These are phyloP conservation scores for Dorcus parallelipipedus DNA, from an alignment of 2,888 invertebrate species.

Conservation along the genomic window DNA sequence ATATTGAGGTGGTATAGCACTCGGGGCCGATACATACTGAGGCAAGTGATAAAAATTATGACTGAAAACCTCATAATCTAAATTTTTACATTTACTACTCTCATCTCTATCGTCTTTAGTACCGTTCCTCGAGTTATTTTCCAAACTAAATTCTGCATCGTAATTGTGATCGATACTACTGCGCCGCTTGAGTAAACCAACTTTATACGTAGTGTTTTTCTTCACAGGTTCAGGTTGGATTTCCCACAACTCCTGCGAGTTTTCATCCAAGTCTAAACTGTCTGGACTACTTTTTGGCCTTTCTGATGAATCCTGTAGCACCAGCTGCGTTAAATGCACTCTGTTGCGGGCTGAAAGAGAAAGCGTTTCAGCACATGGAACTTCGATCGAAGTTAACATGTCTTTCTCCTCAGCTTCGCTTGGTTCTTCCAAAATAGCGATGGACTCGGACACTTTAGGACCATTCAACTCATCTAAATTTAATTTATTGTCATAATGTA, in stretches of 20 bases:
- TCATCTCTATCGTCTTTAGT: conserved; percentile 17
- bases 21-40: conserved; percentile 35
- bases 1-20: conserved; percentile 38
- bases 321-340: conserved; percentile 40
- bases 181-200: conserved; percentile 38
- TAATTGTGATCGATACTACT: conserved; percentile 32
- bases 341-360: conserved; percentile 34
- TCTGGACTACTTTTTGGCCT: conserved; percentile 46
- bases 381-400: conserved; percentile 19
- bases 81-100: conserved; percentile 19
- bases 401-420: conserved; percentile 27
- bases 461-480: conserved; percentile 13
- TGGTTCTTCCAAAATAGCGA: conserved; percentile 36
- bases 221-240: conserved; percentile 37
- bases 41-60: conserved; percentile 37
- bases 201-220: conserved; percentile 38
- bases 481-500: conserved; percentile 17
- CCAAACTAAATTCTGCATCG: conserved; percentile 19
- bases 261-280: conserved; percentile 42
- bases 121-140: conserved; percentile 5
- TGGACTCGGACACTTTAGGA: conserved; percentile 22
- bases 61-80: conserved; percentile 35
- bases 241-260: conserved; percentile 42
- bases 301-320: conserved; percentile 36
- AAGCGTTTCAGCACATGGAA: conserved; percentile 34